Evolutionary conservation across 2,113 vertebrate genomes (phyloP).

Genomic region (Myotis yumanensis): DNA sequence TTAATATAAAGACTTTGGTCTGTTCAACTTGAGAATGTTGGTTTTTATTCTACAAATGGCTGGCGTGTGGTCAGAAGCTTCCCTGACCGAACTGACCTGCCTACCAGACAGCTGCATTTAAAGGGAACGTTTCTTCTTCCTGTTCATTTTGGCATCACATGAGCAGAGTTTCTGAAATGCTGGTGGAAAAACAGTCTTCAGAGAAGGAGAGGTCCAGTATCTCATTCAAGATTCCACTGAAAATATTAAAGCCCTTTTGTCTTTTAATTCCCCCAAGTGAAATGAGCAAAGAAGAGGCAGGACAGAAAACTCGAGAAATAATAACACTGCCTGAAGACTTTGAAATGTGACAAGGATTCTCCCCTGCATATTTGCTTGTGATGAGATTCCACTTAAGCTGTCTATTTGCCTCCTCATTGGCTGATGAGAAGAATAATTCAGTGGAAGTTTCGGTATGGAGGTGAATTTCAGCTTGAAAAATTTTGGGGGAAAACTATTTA

Average conservation of each 20-base stretch:
- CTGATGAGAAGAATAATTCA: conserved; percentile 11
- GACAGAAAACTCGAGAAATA: not conserved
- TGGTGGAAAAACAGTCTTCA: conserved; percentile 14
- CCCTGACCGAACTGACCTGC: not conserved
- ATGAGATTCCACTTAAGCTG: not conserved
- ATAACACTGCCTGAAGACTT: not conserved
- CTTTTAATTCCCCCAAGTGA: not conserved
- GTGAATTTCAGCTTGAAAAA: not conserved
- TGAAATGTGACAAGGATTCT: not conserved
- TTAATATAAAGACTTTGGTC: not conserved
- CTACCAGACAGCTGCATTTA: not conserved
- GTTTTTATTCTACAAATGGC: not conserved
- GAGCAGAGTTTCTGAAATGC: conserved; percentile 2
- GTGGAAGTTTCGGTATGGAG: not conserved
- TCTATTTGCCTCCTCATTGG: not conserved
- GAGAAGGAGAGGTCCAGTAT: not conserved
- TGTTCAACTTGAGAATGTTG: not conserved
- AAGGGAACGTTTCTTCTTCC: not conserved
- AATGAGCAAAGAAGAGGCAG: conserved; percentile 3
- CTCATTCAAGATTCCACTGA: not conserved
- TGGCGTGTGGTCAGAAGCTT: not conserved
- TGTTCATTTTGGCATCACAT: not conserved
- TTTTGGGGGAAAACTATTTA: not conserved
- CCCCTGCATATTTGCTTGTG: not conserved
- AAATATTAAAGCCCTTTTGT: not conserved